Base-by-base conservation (phyloP, 1,140 invertebrate genomes). In the Pararge aegeria region DNA sequence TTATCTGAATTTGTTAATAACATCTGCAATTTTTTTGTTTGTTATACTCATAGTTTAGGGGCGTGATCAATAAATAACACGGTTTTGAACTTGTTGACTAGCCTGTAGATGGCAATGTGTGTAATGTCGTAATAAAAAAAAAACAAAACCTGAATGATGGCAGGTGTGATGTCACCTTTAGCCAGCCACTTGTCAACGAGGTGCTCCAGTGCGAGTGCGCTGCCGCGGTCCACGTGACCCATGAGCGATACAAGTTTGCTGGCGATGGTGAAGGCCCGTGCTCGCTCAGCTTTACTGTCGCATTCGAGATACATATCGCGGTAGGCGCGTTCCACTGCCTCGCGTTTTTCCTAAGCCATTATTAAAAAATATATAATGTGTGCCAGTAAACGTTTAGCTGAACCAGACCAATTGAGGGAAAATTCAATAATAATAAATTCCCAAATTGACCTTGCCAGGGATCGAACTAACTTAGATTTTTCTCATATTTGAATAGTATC, bases 121-220 rank as follows among this genome's bases (percentile, higher is more conserved):
- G n/a, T n/a, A n/a, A n/a, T n/a, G n/a, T n/a, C n/a, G n/a, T n/a
- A n/a, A n/a, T n/a, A n/a, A n/a, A n/a, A n/a, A n/a, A n/a, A n/a
- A n/a, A n/a, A n/a, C n/a, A n/a, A 5, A 66, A 90, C 90, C 77
- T 92, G 91, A 68, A 93, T 90, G 16, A 92, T 76, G 0, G 83
- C 62, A 0, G 86, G 83, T 6, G 87, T 85, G 58, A 93, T 89
- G 49, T 95, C 93, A 0, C 92, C 93, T 19, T 89, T 91, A 37
- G 79, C 89, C 38, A 93, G 86, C 94, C 93, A 97, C 55, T 93
- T 92, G 21, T 78, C 75, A 13, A 97, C 91, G 29, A 97, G 84
- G 59, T 94, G 91, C 55, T 95, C 92, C 20, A 97, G 84, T 12
- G 95, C 95, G 20, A 93, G 91, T 21, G 90, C 90, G 44, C 75